These are phyloP conservation scores for Chaetura pelagica DNA, from an alignment of 2,113 vertebrate genomes.

Conservation along the genomic window DNA sequence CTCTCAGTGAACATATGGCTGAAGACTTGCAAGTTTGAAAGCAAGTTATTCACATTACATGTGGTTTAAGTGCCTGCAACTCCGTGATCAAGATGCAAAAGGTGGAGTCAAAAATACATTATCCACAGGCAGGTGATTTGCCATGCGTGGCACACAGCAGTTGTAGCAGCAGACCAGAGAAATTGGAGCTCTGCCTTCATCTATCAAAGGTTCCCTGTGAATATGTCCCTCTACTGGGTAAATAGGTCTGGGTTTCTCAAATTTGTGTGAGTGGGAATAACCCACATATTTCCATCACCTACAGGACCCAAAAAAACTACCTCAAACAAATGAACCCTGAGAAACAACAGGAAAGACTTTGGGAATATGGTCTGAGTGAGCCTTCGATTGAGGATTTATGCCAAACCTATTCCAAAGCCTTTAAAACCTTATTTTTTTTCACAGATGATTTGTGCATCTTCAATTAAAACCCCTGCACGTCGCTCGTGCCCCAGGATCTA, in stretches of 20 bases:
- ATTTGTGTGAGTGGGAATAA: neutral
- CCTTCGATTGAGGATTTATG: neutral
- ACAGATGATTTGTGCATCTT: neutral
- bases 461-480: neutral
- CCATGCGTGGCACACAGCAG: neutral
- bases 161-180: neutral
- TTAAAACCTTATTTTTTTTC: neutral
- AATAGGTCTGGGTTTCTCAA: neutral
- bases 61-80: neutral
- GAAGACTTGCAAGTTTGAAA: conserved; percentile 1
- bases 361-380: neutral
- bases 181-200: neutral
- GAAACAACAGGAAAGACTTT: neutral
- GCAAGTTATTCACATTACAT: conserved; percentile 6
- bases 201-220: neutral
- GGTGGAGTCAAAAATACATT: conserved; percentile 33
- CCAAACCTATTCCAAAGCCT: neutral
- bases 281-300: neutral
- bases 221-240: neutral
- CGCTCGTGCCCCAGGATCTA: neutral
- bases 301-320: neutral
- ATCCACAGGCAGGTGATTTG: neutral
- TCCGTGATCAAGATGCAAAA: conserved; percentile 2
- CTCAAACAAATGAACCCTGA: neutral
- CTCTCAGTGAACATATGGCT: conserved; percentile 24